Evolutionary conservation across 2,888 invertebrate species (phyloP), one percentile per base, ranked within the genome.

Genomic region (Eustalomyia histrio): DNA sequence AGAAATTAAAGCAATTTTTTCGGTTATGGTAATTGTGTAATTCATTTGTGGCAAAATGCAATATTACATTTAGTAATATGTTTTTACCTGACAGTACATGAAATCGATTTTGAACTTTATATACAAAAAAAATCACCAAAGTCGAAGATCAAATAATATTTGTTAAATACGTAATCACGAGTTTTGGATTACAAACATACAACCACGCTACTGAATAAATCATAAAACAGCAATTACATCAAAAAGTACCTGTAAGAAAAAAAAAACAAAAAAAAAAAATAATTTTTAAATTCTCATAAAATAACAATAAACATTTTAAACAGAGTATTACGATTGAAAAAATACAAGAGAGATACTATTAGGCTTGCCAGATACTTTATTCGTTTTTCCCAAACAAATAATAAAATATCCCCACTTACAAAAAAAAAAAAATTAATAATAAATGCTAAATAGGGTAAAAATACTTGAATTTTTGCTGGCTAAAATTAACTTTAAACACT

Each of bases 91-190:
- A 39, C 1, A 39, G 39, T 4, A 2, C 39, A 39, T 14, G 1
- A 39, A 39, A 39, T 39, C 10, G 2, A 39, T 39, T 39, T 39
- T 39, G 29, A 12, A 39, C 14, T 39, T 2, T 39, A 39, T 14
- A 39, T 39, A 4, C n/a, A n/a, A n/a, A n/a, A 47, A 47, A 39
- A n/a, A 39, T 24, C 1, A 29, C n/a, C n/a, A 43, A 63, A 58
- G 7, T 43, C 18, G 14, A 50, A 24, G 57, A 58, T 65, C 58
- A 74, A 50, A 65, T 50, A 12, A 33, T 17, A 75, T 75, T 60
- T 52, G 58, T 29, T 47, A 58, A 58, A 10, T 55, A 73, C 33
- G 17, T 67, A 58, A 65, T 35, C 52, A 47, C 35, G 50, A 60
- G n/a, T 58, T 58, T 21, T 16, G 47, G 58, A 52, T 39, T 67